These are phyloP conservation scores for Callaeas wilsoni DNA, from an alignment of 2,113 vertebrate species.

Conservation along the genomic window DNA sequence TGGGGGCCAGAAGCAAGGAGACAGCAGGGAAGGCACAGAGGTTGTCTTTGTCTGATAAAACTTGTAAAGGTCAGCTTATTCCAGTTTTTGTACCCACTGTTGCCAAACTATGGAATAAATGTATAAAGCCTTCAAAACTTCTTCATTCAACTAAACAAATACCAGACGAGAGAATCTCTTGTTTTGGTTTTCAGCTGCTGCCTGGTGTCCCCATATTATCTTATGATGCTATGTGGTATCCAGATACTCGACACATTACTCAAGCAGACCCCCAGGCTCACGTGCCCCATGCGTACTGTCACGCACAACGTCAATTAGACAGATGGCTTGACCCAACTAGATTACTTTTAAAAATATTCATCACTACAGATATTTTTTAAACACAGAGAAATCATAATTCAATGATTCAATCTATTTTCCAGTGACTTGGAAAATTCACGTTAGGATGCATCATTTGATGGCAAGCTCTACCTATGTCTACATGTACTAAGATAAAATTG, in stretches of 20 bases:
- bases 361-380: neutral
- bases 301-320: neutral
- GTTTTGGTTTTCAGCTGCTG: neutral
- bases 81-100: constrained; percentile 4
- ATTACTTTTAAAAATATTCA: neutral
- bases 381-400: neutral
- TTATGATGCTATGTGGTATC: neutral
- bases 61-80: constrained; percentile 9
- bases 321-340: neutral
- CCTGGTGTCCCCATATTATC: neutral
- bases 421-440: neutral
- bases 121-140: constrained; percentile 20
- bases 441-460: neutral
- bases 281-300: neutral
- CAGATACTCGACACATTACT: neutral
- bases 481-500: neutral
- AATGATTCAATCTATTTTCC: neutral
- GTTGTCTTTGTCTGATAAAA: constrained; percentile 56
- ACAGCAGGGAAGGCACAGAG: constrained; percentile 10
- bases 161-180: neutral
- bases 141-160: constrained; percentile 34
- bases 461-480: neutral
- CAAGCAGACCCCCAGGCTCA: neutral
- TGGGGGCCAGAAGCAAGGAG: neutral
- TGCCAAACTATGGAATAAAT: constrained; percentile 47